Conservation (phyloP, 2,888 invertebrate genomes). For the Cephus pulcher region DNA sequence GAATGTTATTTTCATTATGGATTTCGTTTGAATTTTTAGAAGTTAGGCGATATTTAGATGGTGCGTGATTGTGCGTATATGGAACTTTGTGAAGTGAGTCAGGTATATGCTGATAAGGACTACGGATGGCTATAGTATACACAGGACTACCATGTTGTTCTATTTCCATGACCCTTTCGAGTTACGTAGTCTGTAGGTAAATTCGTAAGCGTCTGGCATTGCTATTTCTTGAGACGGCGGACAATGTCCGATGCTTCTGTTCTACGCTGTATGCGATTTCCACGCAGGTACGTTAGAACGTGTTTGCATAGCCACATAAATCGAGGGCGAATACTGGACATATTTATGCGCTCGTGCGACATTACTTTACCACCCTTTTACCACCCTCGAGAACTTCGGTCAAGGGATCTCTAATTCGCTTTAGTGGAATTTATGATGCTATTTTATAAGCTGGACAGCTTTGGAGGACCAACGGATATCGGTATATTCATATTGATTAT, state of each 20-base stretch:
- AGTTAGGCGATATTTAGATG: not conserved
- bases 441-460: not conserved
- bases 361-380: conserved; percentile 31
- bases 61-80: not conserved
- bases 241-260: not conserved
- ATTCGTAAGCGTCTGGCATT: not conserved
- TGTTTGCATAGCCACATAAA: conserved; percentile 42
- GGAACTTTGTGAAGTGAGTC: not conserved
- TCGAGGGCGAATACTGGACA: conserved; percentile 38
- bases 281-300: conserved; percentile 13
- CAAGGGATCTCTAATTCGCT: conserved; percentile 30
- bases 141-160: not conserved
- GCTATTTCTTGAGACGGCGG: conserved; percentile 1
- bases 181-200: not conserved
- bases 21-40: not conserved
- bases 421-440: conserved; percentile 19
- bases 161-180: not conserved
- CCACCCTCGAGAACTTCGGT: conserved; percentile 19
- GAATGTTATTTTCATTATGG: no score
- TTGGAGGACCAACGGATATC: not conserved
- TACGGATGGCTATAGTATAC: not conserved
- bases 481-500: not conserved
- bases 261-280: conserved; percentile 1
- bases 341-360: conserved; percentile 40
- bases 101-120: not conserved